A percentile compares a stretch with the other conserved stretches of the same genome.
Conservation (phyloP, 2,888 invertebrate species). For the Oligia fasciuncula region DNA sequence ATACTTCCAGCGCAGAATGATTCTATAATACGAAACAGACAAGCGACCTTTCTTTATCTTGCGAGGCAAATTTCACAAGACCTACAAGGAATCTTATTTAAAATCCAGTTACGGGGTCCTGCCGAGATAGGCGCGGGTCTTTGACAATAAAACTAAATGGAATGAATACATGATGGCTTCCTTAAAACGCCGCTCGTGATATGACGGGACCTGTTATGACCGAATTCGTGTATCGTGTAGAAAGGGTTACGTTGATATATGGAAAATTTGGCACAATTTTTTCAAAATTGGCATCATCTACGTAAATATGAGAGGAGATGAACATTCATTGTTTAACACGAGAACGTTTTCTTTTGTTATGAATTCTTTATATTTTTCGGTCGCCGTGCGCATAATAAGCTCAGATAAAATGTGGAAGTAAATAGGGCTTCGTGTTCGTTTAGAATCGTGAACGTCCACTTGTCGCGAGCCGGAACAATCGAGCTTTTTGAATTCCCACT, state of each 20-base stretch:
- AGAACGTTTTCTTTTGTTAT: slow-evolving; percentile 69
- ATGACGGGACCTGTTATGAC: slow-evolving; percentile 83
- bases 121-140: slow-evolving; percentile 88
- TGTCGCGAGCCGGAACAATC: slow-evolving; percentile 71
- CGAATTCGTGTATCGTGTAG: slow-evolving; percentile 81
- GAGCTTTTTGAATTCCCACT: slow-evolving; percentile 78
- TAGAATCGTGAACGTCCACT: slow-evolving; percentile 77
- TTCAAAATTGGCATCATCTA: slow-evolving; percentile 76
- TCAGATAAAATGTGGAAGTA: slow-evolving; percentile 46
- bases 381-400: slow-evolving; percentile 42
- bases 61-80: slow-evolving; percentile 87
- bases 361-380: slow-evolving; percentile 49
- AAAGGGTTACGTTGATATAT: slow-evolving; percentile 82
- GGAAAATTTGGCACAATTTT: slow-evolving; percentile 74
- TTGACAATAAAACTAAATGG: slow-evolving; percentile 90
- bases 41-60: slow-evolving; percentile 89
- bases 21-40: slow-evolving; percentile 85
- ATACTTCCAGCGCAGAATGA: slow-evolving; percentile 82
- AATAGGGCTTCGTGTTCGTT: slow-evolving; percentile 64
- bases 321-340: slow-evolving; percentile 67
- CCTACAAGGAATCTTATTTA: slow-evolving; percentile 88
- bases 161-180: slow-evolving; percentile 89
- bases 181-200: slow-evolving; percentile 83
- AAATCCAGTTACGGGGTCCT: slow-evolving; percentile 88
- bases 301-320: slow-evolving; percentile 69